Evolutionary conservation across 2,113 vertebrate genomes (phyloP).

Genomic region (Lagopus leucura): DNA sequence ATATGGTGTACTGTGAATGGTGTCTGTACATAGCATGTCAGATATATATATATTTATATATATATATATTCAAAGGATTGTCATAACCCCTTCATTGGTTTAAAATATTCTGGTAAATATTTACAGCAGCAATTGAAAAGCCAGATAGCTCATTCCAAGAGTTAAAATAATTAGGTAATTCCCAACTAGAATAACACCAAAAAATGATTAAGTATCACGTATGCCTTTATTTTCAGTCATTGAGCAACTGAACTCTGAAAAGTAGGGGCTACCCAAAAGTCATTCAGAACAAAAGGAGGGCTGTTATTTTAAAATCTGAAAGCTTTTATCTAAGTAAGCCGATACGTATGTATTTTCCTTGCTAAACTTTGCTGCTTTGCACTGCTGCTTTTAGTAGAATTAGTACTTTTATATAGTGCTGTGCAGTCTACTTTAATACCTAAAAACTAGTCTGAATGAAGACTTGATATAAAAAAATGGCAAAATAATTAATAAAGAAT

Average conservation of each 20-base stretch:
- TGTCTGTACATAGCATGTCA: neutral
- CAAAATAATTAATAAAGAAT: neutral
- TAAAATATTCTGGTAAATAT: neutral
- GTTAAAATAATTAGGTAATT: neutral
- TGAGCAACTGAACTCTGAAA: neutral
- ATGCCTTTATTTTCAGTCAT: neutral
- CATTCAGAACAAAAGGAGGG: neutral
- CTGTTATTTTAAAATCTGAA: neutral
- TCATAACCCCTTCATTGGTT: neutral
- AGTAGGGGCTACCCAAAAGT: neutral
- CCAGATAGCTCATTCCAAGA: neutral
- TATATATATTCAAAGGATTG: neutral
- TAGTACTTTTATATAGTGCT: neutral
- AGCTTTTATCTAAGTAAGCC: neutral
- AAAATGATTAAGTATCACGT: neutral
- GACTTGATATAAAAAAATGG: accelerated
- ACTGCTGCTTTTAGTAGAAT: neutral
- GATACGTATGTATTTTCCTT: neutral
- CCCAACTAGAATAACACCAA: neutral
- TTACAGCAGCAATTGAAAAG: neutral
- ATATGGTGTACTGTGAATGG: neutral
- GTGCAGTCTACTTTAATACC: neutral
- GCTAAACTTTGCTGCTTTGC: neutral
- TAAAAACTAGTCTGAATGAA: neutral
- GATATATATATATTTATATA: no score